These are phyloP conservation scores for Cassiopea xamachana DNA, from an alignment of 30 jellyfish, hydroid and myxozoan genomes.

Conservation along the genomic window DNA sequence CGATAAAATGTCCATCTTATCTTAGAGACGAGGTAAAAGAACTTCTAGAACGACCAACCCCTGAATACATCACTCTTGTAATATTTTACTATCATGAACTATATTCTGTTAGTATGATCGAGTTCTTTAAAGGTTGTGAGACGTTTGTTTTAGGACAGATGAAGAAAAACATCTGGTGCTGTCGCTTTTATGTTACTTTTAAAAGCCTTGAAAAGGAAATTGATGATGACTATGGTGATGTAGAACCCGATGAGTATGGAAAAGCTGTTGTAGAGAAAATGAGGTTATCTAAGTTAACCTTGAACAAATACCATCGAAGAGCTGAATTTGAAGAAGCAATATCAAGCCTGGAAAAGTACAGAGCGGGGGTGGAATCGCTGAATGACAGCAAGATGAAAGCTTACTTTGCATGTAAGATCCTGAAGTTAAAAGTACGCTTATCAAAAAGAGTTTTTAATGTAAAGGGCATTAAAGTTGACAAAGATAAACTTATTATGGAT, in stretches of 20 bases:
- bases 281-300: background rate
- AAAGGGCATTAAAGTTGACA: background rate
- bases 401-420: background rate
- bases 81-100: constrained; percentile 6
- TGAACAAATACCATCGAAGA: background rate
- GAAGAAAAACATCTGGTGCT: constrained; percentile 14
- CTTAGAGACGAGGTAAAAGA: background rate
- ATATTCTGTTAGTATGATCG: background rate
- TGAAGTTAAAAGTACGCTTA: background rate
- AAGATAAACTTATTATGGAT: too few species aligned
- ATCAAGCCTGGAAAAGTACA: background rate
- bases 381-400: background rate
- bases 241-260: constrained; percentile 1
- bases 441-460: background rate
- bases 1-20: background rate
- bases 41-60: background rate
- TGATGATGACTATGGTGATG: background rate
- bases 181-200: background rate
- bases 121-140: constrained; percentile 35
- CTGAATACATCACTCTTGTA: constrained; percentile 12
- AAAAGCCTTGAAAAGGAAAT: background rate
- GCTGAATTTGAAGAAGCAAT: background rate
- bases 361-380: background rate
- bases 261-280: background rate
- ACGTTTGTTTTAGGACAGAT: background rate